Percentiles rank a stretch among this genome's conserved stretches.
Conservation (phyloP, 2,113 vertebrate species). For the Actinemys pallida region DNA sequence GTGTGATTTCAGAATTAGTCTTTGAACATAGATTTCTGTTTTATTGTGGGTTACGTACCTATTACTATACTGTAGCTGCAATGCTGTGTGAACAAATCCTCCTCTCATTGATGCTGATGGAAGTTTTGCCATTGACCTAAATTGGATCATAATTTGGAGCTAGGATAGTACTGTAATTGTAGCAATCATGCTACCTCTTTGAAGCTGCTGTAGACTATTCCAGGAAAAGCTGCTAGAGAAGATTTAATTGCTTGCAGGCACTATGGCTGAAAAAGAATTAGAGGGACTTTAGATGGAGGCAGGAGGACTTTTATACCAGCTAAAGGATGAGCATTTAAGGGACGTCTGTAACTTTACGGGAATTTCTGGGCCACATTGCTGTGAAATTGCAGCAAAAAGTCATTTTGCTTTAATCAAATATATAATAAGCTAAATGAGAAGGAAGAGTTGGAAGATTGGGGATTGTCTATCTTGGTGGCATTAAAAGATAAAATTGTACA, state of each 20-base stretch:
- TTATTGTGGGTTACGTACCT: conserved; percentile 10
- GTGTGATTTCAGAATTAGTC: conserved; percentile 23
- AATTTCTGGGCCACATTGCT: background rate
- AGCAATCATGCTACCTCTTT: background rate
- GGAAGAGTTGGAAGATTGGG: background rate
- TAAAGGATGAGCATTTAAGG: background rate
- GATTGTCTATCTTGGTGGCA: background rate
- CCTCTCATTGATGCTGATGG: conserved; percentile 5
- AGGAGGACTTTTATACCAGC: too few relatives aligned
- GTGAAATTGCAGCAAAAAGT: background rate
- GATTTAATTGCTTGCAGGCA: background rate
- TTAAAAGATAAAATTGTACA: background rate
- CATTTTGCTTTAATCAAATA: background rate
- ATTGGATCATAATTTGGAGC: background rate
- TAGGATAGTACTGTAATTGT: background rate
- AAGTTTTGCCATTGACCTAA: conserved; percentile 8
- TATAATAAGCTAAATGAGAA: background rate
- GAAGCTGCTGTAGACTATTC: background rate
- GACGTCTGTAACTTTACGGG: background rate
- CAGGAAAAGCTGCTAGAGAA: background rate
- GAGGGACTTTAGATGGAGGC: too few relatives aligned
- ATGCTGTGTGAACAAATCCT: background rate
- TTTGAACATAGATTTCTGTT: conserved; percentile 46
- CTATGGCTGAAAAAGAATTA: background rate
- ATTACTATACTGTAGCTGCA: background rate